These are phyloP conservation scores for Dinocampus coccinellae DNA, from an alignment of 2,888 invertebrate species.

Conservation along the genomic window DNA sequence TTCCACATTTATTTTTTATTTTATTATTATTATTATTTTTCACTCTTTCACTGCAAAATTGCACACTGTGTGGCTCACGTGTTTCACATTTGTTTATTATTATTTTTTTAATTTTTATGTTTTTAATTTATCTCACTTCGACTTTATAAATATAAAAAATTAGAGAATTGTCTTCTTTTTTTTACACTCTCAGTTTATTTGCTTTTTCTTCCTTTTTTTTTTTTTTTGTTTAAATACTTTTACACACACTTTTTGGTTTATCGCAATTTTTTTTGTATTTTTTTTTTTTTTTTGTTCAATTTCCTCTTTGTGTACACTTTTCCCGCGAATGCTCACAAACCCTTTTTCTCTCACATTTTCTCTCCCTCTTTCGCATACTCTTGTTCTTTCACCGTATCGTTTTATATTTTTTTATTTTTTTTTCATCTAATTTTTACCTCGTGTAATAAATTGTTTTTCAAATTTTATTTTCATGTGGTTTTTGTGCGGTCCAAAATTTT, in stretches of 20 bases:
- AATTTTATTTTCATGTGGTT: conserved; percentile 39
- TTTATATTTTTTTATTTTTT: neutral
- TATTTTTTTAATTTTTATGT: too few species aligned
- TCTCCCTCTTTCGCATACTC: neutral
- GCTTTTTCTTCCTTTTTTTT: neutral
- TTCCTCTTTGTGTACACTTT: neutral
- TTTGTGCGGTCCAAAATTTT: conserved; percentile 59
- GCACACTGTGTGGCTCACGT: conserved; percentile 31
- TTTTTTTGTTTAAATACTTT: conserved; percentile 18
- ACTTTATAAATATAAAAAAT: conserved; percentile 30
- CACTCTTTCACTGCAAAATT: conserved; percentile 37
- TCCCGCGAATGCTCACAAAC: neutral
- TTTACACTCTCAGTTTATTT: neutral
- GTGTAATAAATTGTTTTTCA: neutral
- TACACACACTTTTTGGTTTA: neutral
- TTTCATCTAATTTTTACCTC: neutral
- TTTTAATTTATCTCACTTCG: neutral
- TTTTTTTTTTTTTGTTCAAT: neutral
- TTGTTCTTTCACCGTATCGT: neutral
- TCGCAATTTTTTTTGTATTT: conserved; percentile 10
- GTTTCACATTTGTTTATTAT: conserved; percentile 25
- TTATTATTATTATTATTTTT: conserved; percentile 29
- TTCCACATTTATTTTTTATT: neutral
- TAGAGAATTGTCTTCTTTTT: conserved; percentile 19
- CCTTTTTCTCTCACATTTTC: neutral